A percentile compares a stretch with the other conserved stretches of the same genome.
Conservation (phyloP, 2,888 invertebrate species). For the Apodemia zela region DNA sequence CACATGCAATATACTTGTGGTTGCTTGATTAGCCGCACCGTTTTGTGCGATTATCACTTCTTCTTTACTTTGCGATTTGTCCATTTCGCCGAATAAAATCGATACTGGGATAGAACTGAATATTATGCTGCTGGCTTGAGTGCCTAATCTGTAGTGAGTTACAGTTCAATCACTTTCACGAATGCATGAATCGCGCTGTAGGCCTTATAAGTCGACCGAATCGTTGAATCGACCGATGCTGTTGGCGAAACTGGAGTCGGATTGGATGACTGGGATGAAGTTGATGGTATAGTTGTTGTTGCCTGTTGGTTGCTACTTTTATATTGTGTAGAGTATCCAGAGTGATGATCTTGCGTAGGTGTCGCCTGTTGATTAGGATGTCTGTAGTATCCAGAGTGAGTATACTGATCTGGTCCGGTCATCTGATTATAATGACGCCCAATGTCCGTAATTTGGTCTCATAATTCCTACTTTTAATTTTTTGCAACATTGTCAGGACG, state of each 20-base stretch:
- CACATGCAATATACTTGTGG: slow-evolving; percentile 6
- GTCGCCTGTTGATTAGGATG: slow-evolving; percentile 34
- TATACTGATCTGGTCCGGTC: slow-evolving; percentile 37
- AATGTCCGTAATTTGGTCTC: slow-evolving; percentile 38
- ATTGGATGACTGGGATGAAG: slow-evolving; percentile 33
- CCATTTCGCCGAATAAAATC: neutral
- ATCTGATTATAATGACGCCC: slow-evolving; percentile 38
- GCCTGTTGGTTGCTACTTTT: neutral
- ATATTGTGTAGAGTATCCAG: slow-evolving; percentile 28
- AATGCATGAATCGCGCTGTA: slow-evolving; percentile 3
- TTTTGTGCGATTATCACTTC: slow-evolving; percentile 18
- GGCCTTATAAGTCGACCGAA: neutral
- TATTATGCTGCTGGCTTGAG: neutral
- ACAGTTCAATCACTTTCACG: neutral
- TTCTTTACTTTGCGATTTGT: slow-evolving; percentile 16
- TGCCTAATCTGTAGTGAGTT: neutral
- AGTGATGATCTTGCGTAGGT: slow-evolving; percentile 38
- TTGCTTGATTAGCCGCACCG: slow-evolving; percentile 12
- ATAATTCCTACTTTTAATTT: slow-evolving; percentile 39
- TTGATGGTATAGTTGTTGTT: slow-evolving; percentile 18
- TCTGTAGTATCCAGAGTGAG: slow-evolving; percentile 33
- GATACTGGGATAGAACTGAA: neutral
- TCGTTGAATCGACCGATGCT: too few species aligned
- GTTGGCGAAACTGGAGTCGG: slow-evolving; percentile 34
- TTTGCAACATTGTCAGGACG: slow-evolving; percentile 30